These are phyloP conservation scores for Chalcis sispes DNA, from an alignment of 2,888 invertebrate genomes.

Conservation along the genomic window DNA sequence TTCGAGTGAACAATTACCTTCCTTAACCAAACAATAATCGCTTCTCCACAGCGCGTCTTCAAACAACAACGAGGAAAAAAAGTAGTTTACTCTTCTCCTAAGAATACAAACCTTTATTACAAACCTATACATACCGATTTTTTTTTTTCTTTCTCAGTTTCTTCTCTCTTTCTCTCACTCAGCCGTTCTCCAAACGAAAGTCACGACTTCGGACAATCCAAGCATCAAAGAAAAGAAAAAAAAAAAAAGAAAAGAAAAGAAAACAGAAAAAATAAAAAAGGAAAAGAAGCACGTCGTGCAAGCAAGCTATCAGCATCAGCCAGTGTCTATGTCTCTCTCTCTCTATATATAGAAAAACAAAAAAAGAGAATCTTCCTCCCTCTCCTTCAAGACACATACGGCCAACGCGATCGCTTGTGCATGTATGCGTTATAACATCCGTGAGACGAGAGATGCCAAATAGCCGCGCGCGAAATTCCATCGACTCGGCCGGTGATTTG, in stretches of 20 bases:
- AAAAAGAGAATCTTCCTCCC: neutral
- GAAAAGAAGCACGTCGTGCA: neutral
- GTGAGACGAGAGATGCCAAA: neutral
- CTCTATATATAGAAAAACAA: too few species aligned
- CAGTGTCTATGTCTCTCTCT: too few species aligned
- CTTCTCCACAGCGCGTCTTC: too few species aligned
- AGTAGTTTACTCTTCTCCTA: too few species aligned
- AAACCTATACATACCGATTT: too few species aligned
- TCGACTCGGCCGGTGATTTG: neutral
- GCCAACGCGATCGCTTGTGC: neutral
- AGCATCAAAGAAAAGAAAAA: neutral
- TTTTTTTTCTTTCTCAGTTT: too few species aligned
- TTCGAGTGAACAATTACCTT: too few species aligned
- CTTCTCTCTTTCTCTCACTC: too few species aligned
- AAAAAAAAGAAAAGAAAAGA: neutral
- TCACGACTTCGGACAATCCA: neutral
- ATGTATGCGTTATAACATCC: neutral
- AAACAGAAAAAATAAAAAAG: neutral
- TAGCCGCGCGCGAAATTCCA: constrained; percentile 28
- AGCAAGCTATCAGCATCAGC: neutral
- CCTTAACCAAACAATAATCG: too few species aligned
- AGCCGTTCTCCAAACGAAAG: neutral
- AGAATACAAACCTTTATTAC: too few species aligned
- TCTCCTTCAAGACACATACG: neutral
- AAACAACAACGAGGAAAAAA: too few species aligned